phyloP scores from a whole-genome alignment of 2,797 vertebrate genomes.

The Balearica regulorum region DNA sequence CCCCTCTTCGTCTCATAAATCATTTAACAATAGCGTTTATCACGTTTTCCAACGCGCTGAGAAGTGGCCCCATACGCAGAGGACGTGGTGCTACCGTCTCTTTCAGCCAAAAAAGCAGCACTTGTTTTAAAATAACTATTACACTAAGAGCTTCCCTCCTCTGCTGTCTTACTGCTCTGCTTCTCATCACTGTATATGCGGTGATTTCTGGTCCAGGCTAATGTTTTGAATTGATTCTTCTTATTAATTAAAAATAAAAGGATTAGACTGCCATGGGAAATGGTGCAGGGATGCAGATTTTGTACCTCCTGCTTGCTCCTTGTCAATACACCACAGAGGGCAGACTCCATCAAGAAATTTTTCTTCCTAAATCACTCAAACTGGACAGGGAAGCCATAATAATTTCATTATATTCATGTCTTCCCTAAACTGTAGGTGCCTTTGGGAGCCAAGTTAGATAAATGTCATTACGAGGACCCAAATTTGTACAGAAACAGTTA shows the following conservation, averaged over 20 bases:
- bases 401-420: not conserved
- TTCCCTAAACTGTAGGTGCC: too few relatives aligned
- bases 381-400: fast-evolving
- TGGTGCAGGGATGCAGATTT: not conserved
- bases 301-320: too few relatives aligned
- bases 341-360: not conserved
- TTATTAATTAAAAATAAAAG: not conserved
- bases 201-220: not conserved
- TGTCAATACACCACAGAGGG: not conserved
- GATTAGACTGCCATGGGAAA: too few relatives aligned
- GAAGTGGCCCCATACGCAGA: fast-evolving
- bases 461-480: too few relatives aligned
- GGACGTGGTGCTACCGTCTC: not conserved
- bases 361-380: not conserved
- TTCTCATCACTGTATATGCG: too few relatives aligned
- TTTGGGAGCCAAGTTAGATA: too few relatives aligned
- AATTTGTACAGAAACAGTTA: not conserved
- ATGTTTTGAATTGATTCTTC: not conserved
- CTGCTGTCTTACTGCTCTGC: not conserved
- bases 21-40: not conserved
- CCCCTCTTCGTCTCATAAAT: not conserved
- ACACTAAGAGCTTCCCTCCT: not conserved
- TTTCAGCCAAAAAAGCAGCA: not conserved
- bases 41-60: too few relatives aligned
- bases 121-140: too few relatives aligned